Conservation (phyloP, 2,888 invertebrate genomes). For the Amiota mariae region DNA sequence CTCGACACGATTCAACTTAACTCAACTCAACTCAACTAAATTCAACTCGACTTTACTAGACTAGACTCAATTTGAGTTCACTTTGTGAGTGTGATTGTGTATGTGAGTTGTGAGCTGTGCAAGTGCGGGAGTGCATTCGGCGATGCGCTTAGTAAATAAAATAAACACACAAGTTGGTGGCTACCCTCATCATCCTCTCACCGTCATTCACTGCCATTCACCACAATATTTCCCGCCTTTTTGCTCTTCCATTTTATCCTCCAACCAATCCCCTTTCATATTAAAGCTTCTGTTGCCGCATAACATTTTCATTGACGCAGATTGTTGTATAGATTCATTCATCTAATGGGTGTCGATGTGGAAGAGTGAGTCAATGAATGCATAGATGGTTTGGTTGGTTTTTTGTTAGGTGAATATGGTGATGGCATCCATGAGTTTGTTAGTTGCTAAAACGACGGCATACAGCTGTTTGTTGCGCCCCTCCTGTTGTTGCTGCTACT, state of each 20-base stretch:
- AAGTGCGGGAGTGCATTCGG: too few species aligned
- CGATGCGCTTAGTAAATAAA: constrained; percentile 48
- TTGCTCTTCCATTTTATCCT: not conserved
- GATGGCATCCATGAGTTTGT: not conserved
- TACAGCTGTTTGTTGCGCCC: constrained; percentile 25
- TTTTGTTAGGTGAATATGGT: not conserved
- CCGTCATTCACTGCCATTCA: constrained; percentile 37
- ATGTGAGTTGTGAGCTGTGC: constrained; percentile 23
- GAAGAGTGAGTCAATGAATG: too few species aligned
- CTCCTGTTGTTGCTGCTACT: too few species aligned
- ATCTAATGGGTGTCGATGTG: not conserved
- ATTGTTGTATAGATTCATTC: constrained; percentile 53
- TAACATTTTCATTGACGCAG: constrained; percentile 63
- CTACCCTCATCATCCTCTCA: not conserved
- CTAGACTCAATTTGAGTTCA: not conserved
- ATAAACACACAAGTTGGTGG: constrained; percentile 50
- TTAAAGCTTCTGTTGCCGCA: constrained; percentile 24
- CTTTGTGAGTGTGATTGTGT: not conserved
- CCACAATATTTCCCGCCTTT: constrained; percentile 35
- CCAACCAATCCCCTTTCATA: not conserved
- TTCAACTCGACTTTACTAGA: too few species aligned
- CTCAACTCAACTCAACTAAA: too few species aligned
- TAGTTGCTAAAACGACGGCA: not conserved
- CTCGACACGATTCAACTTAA: too few species aligned
- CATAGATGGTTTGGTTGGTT: not conserved